Evolutionary conservation across 2,888 invertebrate genomes (phyloP), one percentile per base, ranked within the genome.

Genomic region (Drosophila emarginata): DNA sequence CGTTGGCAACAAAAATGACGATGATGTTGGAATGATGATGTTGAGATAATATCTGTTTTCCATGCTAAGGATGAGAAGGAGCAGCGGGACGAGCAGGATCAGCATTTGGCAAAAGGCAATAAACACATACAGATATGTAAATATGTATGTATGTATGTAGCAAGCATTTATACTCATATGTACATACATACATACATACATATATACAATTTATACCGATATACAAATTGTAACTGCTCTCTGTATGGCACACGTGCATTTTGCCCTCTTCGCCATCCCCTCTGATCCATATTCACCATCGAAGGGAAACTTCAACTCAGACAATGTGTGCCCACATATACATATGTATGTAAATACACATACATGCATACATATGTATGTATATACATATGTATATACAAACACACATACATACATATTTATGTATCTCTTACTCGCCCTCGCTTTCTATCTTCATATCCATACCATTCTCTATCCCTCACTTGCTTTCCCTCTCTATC

Each of bases 221-320:
- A 77, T 79, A 82, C 89, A 88, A 88, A 88, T 87, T 87, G 89
- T 84, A 80, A 88, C 85, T 86, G 84, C 80, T 58, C 76, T 75
- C 80, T 75, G 87, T 65, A 64, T 72, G 77, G 67, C 75, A 72
- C 87, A 86, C 83, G 72, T 86, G 78, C 75, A 76, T 71, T 77
- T 65, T 69, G 64, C 50, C 53, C 32, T 54, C 40, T 21, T 26
- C 3, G 18, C 58, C 39, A 23, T 14, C 59, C 60, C 60, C 65
- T 18, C 7, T 39, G 64, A 37, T 62, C 52, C 73, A 51, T 61
- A 1, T 32, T 37, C 62, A 21, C 28, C 36, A 54, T 6, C 52
- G 11, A n/a, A n/a, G 14, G 62, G 72, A 67, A 68, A 50, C 67
- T 70, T 64, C 67, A 61, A 73, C 78, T 74, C 80, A 72, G 74